These are phyloP conservation scores for Argyrosomus regius DNA, from an alignment of 2,797 vertebrate species.

Conservation along the genomic window DNA sequence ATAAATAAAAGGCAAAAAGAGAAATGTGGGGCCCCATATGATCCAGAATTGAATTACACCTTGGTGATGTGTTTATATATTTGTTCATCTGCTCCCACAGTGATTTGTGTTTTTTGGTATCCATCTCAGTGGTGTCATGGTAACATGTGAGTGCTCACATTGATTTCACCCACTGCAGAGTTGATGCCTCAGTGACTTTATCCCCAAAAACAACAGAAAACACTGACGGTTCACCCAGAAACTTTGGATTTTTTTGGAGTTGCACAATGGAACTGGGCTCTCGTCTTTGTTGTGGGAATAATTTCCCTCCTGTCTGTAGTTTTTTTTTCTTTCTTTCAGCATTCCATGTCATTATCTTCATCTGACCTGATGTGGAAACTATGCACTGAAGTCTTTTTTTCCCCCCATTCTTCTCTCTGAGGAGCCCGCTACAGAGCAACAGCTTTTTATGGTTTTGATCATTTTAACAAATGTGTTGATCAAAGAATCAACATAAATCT, in stretches of 20 bases:
- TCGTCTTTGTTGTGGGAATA: conserved; percentile 50
- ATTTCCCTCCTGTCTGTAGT: conserved; percentile 32
- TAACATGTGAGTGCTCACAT: conserved; percentile 37
- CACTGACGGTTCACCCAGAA: conserved; percentile 33
- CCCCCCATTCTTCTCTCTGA: conserved; percentile 7
- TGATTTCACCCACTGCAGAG: conserved; percentile 51
- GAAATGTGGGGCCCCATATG: conserved; percentile 31
- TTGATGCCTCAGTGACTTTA: conserved; percentile 41
- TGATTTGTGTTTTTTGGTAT: conserved; percentile 17
- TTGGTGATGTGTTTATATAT: conserved; percentile 37
- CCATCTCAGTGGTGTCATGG: conserved; percentile 35
- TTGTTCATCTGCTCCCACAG: conserved; percentile 46
- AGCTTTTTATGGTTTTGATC: conserved; percentile 19
- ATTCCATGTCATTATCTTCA: conserved; percentile 47
- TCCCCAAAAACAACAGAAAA: conserved; percentile 41
- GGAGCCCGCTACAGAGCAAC: conserved; percentile 24
- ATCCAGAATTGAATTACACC: conserved; percentile 46
- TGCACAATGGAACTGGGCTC: conserved; percentile 43
- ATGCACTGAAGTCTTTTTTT: conserved; percentile 37
- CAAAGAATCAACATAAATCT: conserved; percentile 40
- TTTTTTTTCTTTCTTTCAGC: conserved; percentile 20
- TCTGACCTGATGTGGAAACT: conserved; percentile 71
- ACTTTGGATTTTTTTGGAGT: conserved; percentile 29
- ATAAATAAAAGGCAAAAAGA: conserved; percentile 63
- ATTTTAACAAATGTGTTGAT: conserved; percentile 54